phyloP scores from a whole-genome alignment of 2,888 invertebrate species.

The Brassicogethes aeneus region DNA sequence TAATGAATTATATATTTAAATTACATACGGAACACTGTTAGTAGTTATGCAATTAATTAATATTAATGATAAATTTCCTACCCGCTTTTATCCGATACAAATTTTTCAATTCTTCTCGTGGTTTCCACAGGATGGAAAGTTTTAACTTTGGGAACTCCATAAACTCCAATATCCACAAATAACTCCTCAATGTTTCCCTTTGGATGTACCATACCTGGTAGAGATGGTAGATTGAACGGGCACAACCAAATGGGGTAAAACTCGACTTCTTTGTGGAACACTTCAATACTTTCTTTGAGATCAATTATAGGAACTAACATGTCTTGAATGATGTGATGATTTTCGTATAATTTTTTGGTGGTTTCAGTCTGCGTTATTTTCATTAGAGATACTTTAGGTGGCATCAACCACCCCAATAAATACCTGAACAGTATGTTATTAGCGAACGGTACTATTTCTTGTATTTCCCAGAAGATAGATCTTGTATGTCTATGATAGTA shows the following conservation, averaged over 20 bases:
- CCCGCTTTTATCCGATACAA: conserved; percentile 58
- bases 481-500: conserved; percentile 77
- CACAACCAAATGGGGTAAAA: conserved; percentile 78
- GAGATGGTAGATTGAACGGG: conserved; percentile 60
- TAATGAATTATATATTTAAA: too few relatives aligned
- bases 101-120: conserved; percentile 60
- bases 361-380: conserved; percentile 69
- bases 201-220: conserved; percentile 65
- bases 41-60: too few relatives aligned
- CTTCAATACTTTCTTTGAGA: conserved; percentile 50
- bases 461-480: conserved; percentile 77
- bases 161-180: conserved; percentile 75
- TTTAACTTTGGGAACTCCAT: conserved; percentile 61
- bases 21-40: too few relatives aligned
- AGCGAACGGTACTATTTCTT: conserved; percentile 79
- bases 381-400: conserved; percentile 71
- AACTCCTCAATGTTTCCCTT: conserved; percentile 30
- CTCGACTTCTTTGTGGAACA: conserved; percentile 56
- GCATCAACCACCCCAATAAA: conserved; percentile 72
- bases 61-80: too few relatives aligned
- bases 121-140: conserved; percentile 54
- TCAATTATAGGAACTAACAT: conserved; percentile 64
- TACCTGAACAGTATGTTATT: conserved; percentile 64
- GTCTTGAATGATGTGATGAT: conserved; percentile 71
- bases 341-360: conserved; percentile 61